A percentile compares a stretch with the other conserved stretches of the same genome.
phyloP scores from a whole-genome alignment of 2,888 invertebrate genomes.

The Chymomyza fuscimana region DNA sequence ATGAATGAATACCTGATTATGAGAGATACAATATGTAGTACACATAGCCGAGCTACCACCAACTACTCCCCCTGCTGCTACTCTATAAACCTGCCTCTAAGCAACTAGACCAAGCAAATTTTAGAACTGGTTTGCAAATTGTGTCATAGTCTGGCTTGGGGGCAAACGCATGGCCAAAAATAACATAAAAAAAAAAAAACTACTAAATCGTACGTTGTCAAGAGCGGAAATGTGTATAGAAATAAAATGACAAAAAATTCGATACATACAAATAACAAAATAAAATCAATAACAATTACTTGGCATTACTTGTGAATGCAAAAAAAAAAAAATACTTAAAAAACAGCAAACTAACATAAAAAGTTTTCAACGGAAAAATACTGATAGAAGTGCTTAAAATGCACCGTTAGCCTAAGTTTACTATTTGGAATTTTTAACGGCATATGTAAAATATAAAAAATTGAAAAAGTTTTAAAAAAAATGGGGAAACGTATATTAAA shows the following conservation, averaged over 20 bases:
- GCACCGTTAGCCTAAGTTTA: neutral
- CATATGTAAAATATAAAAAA: neutral
- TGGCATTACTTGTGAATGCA: conserved; percentile 54
- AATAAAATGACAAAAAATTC: conserved; percentile 31
- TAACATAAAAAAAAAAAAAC: conserved; percentile 3
- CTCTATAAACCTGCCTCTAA: neutral
- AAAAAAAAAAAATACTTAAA: conserved; percentile 21
- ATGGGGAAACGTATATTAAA: too few relatives aligned
- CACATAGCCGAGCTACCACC: conserved; percentile 7
- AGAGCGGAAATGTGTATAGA: conserved; percentile 55
- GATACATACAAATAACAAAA: conserved; percentile 28
- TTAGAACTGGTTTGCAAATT: conserved; percentile 65
- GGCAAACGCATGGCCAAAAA: conserved; percentile 40
- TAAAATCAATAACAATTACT: conserved; percentile 70
- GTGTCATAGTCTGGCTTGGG: conserved; percentile 61
- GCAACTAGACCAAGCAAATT: conserved; percentile 29
- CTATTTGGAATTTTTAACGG: neutral
- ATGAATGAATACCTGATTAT: conserved; percentile 59
- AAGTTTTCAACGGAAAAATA: conserved; percentile 14
- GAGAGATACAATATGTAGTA: conserved; percentile 28
- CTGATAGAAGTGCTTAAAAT: neutral
- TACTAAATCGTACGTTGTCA: conserved; percentile 26
- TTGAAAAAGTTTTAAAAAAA: neutral
- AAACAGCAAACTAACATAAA: conserved; percentile 16
- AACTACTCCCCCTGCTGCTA: neutral